Conservation (phyloP, 2,797 vertebrate species). For the Trachurus trachurus region DNA sequence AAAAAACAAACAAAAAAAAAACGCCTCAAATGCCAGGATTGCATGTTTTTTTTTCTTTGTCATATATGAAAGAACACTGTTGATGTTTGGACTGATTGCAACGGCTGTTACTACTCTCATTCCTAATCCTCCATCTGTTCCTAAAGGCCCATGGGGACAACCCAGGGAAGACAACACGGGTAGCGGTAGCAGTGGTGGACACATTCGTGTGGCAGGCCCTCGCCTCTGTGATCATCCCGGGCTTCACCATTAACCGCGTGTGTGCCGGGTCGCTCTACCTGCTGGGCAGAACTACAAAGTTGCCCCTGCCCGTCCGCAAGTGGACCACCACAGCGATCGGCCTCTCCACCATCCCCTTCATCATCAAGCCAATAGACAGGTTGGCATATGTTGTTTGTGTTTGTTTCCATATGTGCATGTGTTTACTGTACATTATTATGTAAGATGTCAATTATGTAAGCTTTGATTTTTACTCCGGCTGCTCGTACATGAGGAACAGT, state of each 20-base stretch:
- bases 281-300: constrained; percentile 89
- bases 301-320: constrained; percentile 91
- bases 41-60: neutral
- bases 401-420: neutral
- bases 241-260: constrained; percentile 96
- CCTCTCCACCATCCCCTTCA: constrained; percentile 94
- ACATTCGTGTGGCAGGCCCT: constrained; percentile 97
- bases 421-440: neutral
- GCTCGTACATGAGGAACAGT: neutral
- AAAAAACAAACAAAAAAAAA: neutral
- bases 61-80: neutral
- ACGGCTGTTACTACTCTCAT: too few relatives aligned
- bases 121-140: constrained; percentile 23
- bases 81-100: neutral
- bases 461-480: neutral
- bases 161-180: constrained; percentile 78
- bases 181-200: constrained; percentile 91
- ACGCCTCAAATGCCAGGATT: neutral
- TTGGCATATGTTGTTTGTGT: constrained; percentile 58
- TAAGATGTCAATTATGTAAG: neutral
- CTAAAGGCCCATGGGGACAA: constrained; percentile 83
- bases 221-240: constrained; percentile 95
- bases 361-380: constrained; percentile 97
- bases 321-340: constrained; percentile 95
- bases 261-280: constrained; percentile 91